phyloP scores from a whole-genome alignment of 2,888 invertebrate species.

The Physocephala rufipes region DNA sequence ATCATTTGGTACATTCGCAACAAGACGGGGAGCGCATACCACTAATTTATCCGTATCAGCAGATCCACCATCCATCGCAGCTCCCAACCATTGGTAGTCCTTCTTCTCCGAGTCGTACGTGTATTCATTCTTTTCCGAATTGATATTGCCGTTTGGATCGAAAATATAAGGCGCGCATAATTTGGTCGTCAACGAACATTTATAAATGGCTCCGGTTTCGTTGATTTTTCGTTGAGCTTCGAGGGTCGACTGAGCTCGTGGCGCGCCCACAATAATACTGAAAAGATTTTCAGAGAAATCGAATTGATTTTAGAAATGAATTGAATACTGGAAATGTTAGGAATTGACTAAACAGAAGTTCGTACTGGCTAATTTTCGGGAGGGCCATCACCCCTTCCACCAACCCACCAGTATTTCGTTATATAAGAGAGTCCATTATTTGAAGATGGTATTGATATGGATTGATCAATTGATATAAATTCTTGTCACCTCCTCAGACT shows the following conservation, averaged over 20 bases:
- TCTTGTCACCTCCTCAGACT: no score
- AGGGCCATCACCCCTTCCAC: no score
- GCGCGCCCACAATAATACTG: constrained; percentile 69
- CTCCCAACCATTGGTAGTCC: constrained; percentile 68
- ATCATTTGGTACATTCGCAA: constrained; percentile 54
- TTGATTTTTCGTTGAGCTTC: constrained; percentile 59
- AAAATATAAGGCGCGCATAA: constrained; percentile 64
- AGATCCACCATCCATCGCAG: constrained; percentile 66
- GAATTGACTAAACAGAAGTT: neutral
- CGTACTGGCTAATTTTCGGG: no score
- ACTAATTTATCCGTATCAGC: constrained; percentile 63
- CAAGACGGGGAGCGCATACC: constrained; percentile 64
- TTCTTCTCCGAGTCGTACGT: constrained; percentile 63
- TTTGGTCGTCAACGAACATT: constrained; percentile 60
- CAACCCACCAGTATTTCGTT: no score
- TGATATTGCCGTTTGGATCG: constrained; percentile 60
- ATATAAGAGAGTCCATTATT: no score
- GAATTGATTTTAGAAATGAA: neutral
- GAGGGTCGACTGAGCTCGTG: constrained; percentile 67
- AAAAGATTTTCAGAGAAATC: constrained; percentile 35
- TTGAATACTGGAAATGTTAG: neutral
- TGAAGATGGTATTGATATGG: no score
- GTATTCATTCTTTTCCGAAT: constrained; percentile 54
- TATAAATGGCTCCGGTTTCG: constrained; percentile 70
- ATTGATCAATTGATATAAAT: no score